These are phyloP conservation scores for Molanna angustata DNA, from an alignment of 2,888 invertebrate genomes.

Conservation along the genomic window DNA sequence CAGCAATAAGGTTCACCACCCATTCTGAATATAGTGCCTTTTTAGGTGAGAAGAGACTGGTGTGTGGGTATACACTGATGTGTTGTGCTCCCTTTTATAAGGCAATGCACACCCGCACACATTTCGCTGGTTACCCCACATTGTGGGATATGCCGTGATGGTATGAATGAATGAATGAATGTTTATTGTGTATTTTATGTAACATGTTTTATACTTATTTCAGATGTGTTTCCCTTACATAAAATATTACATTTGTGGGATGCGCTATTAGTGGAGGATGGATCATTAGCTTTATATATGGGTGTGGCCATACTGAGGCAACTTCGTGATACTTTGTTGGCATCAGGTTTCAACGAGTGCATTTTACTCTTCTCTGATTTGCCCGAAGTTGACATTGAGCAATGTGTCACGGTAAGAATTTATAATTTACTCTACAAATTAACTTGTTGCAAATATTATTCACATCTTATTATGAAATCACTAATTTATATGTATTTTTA, in stretches of 20 bases:
- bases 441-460: not conserved
- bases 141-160: too few relatives aligned
- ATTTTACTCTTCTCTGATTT: slow-evolving; percentile 97
- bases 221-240: slow-evolving; percentile 96
- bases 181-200: not conserved
- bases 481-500: slow-evolving; percentile 10
- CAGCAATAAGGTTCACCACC: too few relatives aligned
- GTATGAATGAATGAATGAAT: not conserved
- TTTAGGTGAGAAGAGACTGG: too few relatives aligned
- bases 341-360: slow-evolving; percentile 96
- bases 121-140: too few relatives aligned
- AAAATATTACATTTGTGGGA: slow-evolving; percentile 99
- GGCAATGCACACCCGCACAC: too few relatives aligned
- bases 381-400: slow-evolving; percentile 94
- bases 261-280: slow-evolving; percentile 87
- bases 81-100: too few relatives aligned
- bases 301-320: slow-evolving; percentile 92
- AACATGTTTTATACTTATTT: slow-evolving; percentile 16
- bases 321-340: slow-evolving; percentile 75
- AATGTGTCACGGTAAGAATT: slow-evolving; percentile 66
- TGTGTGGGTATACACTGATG: too few relatives aligned
- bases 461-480: not conserved
- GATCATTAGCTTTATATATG: slow-evolving; percentile 90
- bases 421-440: not conserved
- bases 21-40: too few relatives aligned